Base-by-base conservation (phyloP, 2,113 vertebrate species). In the Ia io region DNA sequence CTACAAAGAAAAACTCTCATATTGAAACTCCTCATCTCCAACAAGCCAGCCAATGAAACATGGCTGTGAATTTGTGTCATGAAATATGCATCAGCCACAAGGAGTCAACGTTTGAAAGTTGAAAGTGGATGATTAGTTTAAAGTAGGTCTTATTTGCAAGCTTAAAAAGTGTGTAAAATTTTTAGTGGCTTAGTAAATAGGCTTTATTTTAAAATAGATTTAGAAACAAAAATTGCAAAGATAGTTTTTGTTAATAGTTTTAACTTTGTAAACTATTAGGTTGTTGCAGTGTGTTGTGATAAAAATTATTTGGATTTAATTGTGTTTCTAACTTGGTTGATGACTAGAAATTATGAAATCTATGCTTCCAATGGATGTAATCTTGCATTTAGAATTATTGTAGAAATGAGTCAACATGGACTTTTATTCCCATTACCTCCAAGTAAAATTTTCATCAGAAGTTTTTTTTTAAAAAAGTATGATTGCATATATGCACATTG, bases 21-120 rank as follows among this genome's bases (percentile, higher is more conserved):
- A 76, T 92, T 90, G 22, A 95, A 93, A 96, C 44, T 73, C 47
- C 49, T 84, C 73, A 65, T 91, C 51, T 87, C 51, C 22, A 42
- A 74, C 73, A 76, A 71, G 53, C 28, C 20, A 49, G 37, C 10
- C 71, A 70, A 49, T 35, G 83, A 84, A 88, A 40, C 40, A 28
- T 4, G 13, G 35, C 78, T 76, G 18, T 25, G 91, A 91, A 87
- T 80, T 44, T 90, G 53, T 80, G 7, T 73, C 80, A 82, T 86
- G 95, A 92, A 91, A 89, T 92, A 70, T 32, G 49, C n/a, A 11
- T 4, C 6, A 40, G 42, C 22, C 10, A 56, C 37, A 32, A 30
- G 49, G 61, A 94, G 12, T 73, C 69, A 88, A 61, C 18, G 74
- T 88, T 67, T 70, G 32, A 97, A 90, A 83, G 7, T 20, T 79